Base-by-base conservation (phyloP, 2,113 vertebrate genomes). In the Aphyosemion australe region DNA sequence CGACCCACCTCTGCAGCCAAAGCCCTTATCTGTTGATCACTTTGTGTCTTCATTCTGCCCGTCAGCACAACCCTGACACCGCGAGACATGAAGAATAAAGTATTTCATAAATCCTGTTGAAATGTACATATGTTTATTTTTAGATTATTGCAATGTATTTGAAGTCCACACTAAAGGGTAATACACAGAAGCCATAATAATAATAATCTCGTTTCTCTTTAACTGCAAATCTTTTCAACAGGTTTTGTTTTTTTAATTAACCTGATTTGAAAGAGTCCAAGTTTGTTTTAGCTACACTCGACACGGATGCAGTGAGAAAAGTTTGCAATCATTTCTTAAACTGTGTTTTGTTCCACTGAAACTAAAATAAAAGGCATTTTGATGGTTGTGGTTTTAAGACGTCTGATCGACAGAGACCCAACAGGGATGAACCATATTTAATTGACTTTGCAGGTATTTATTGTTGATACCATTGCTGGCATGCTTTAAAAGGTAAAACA, bases 71-170 rank as follows among this genome's bases (percentile, higher is more conserved):
- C 76, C 26, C 57, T n/a, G 8, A 69, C 76, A 83, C 80, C 82
- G 80, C 26, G 31, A 65, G 56, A 80, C 61, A 52, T 65, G 19
- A 70, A 86, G 65, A 86, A 89, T 87, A 86, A 81, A 88, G 18
- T 69, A 77, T 82, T 76, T 54, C 34, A 76, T 66, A 52, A 76
- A 87, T 67, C 71, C 61, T 80, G 58, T 82, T 86, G 39, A 67
- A 79, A 82, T 90, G 87, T 91, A 91, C 69, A 91, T 88, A 90
- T 52, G 46, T 76, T 79, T 80, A 72, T 80, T 86, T 56, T 74
- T 62, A 84, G 54, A 26, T 9, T n/a, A 37, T 70, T 72, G 26
- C 70, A 51, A 58, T 79, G 45, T 72, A 67, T 60, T 62, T 50
- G 60, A 51, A 55, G 18, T 42, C 67, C 45, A 76, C 59, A 32